A percentile compares a stretch with the other conserved stretches of the same genome.
phyloP scores from a whole-genome alignment of 2,888 invertebrate genomes.

The Acrobasis suavella region DNA sequence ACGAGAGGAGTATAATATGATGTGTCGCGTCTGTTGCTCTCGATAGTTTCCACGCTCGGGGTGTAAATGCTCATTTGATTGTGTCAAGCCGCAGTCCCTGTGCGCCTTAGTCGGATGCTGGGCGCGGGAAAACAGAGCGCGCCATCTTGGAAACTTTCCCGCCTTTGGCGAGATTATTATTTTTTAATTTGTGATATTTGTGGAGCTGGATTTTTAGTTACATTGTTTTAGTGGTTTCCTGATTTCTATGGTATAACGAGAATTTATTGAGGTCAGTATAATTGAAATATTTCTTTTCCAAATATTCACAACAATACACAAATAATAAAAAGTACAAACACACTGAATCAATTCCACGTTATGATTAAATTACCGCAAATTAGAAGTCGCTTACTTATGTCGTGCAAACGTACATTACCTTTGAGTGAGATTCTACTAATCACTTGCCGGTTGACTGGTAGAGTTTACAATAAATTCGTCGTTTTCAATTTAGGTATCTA shows the following conservation, averaged over 20 bases:
- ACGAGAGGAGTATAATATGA: not conserved
- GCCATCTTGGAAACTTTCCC: slow-evolving; percentile 47
- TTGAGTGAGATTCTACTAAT: no score
- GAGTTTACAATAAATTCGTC: no score
- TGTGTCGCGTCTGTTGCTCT: not conserved
- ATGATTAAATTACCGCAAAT: no score
- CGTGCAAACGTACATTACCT: no score
- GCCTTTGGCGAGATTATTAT: slow-evolving; percentile 35
- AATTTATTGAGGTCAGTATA: not conserved
- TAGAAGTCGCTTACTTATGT: no score
- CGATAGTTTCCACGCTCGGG: slow-evolving; percentile 26
- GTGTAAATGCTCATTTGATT: slow-evolving; percentile 67
- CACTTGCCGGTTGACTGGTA: no score
- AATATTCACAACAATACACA: no score
- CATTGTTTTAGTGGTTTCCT: not conserved
- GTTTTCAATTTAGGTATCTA: no score
- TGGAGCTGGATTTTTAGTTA: not conserved
- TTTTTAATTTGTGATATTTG: slow-evolving; percentile 23
- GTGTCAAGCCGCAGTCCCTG: slow-evolving; percentile 61
- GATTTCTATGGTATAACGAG: not conserved
- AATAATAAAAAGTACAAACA: no score
- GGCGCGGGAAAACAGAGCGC: slow-evolving; percentile 58
- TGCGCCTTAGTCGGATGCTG: slow-evolving; percentile 55
- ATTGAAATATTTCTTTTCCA: no score
- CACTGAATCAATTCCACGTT: no score